Evolutionary conservation across 1,140 invertebrate genomes (phyloP), one percentile per base, ranked within the genome.

Genomic region (Brachystomella parvula): DNA sequence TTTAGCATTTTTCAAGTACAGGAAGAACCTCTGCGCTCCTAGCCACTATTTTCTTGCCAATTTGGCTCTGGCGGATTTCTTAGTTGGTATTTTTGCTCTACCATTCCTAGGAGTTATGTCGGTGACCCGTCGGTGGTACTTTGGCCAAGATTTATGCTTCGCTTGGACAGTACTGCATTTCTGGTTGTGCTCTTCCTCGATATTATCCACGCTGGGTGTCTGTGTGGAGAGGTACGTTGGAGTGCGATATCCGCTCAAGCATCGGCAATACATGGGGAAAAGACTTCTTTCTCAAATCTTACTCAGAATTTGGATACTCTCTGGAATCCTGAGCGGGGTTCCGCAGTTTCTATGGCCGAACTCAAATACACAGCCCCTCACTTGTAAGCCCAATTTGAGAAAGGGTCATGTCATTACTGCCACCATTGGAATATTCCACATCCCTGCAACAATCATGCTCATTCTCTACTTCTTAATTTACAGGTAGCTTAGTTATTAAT

Each of bases 31-130:
- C 19, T 19, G 78, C 24, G 79, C 80, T 2, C 66, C 80, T 31
- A 82, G 80, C 1, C 81, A 82, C 65, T 71, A 81, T 47, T 77
- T 82, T 61, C 73, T 82, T 28, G 75, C 76, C 0, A 81, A 80
- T 70, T 71, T 82, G 56, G 79, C 80, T 0, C 71, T 80, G 3
- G 77, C 80, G 0, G 80, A 82, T 68, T 77, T 82, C n/a, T 61
- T 81, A 29, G 76, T 78, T 2, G 79, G 78, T 1, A 57, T 78
- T 12, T 63, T 80, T 1, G 74, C 78, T 29, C 77, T 79, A 69
- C 80, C 81, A 17, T 76, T 80, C 63, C 70, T 81, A 29, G 73
- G 76, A 9, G 80, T 80, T 1, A 65, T 81, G 1, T 30, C 44
- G n/a, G 71, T 80, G 2, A 62, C 72, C 6, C 75, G 77, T 6